A percentile compares a stretch with the other conserved stretches of the same genome.
phyloP scores from a whole-genome alignment of 2,113 vertebrate species.

The Nothoprocta perdicaria region DNA sequence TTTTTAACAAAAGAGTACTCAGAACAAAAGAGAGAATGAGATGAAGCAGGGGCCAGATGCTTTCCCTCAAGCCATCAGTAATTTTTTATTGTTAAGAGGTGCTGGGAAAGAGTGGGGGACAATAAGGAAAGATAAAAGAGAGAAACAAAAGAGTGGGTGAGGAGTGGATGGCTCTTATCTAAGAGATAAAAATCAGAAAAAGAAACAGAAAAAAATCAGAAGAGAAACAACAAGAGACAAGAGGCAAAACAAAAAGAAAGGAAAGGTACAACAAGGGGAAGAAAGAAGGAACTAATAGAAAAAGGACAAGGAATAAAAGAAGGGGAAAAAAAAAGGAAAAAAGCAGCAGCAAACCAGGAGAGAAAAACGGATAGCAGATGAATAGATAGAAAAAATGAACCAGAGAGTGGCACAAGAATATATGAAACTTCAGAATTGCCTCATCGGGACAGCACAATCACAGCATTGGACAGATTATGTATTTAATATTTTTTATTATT shows the following conservation, averaged over 20 bases:
- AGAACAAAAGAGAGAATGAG: conserved; percentile 54
- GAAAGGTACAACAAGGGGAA: neutral
- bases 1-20: conserved; percentile 60
- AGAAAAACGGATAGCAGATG: neutral
- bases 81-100: conserved; percentile 39
- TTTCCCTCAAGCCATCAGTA: conserved; percentile 44
- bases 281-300: neutral
- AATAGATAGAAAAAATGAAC: neutral
- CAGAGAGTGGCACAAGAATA: neutral
- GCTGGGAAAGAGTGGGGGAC: neutral
- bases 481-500: neutral
- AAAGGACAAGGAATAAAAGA: neutral
- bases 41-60: conserved; percentile 30
- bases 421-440: neutral
- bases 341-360: neutral
- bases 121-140: conserved; percentile 41
- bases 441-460: neutral
- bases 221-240: neutral
- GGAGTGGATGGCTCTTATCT: neutral
- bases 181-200: neutral
- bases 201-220: conserved; percentile 14
- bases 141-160: conserved; percentile 23
- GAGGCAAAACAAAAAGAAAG: conserved; percentile 20
- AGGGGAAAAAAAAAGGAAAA: neutral
- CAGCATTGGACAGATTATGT: neutral